phyloP scores from a whole-genome alignment of 2,797 vertebrate species.

The Acanthurus tractus region DNA sequence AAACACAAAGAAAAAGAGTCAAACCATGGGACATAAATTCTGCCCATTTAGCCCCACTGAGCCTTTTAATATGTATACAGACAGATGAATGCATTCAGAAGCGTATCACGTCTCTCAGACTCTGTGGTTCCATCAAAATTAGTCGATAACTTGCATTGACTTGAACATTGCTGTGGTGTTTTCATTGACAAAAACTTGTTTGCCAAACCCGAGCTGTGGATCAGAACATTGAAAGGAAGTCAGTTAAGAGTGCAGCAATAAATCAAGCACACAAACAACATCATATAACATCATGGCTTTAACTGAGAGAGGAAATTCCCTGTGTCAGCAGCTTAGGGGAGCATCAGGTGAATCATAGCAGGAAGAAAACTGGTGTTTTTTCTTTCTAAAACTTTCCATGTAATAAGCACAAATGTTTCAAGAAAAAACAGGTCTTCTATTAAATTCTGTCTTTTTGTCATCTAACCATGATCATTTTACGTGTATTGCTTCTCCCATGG shows the following conservation, averaged over 20 bases:
- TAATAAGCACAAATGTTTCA: neutral
- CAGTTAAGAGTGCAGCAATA: conserved; percentile 1
- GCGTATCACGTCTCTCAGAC: conserved; percentile 35
- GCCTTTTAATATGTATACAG: neutral
- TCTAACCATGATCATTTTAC: neutral
- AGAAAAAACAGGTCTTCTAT: neutral
- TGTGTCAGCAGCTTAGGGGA: conserved; percentile 17
- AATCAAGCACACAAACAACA: neutral
- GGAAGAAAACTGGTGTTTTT: neutral
- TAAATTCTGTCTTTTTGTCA: neutral
- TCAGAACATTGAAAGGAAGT: conserved; percentile 9
- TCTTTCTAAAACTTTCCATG: neutral
- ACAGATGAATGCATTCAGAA: conserved; percentile 7
- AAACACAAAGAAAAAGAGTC: neutral
- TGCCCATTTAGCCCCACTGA: neutral
- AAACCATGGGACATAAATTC: conserved; percentile 4
- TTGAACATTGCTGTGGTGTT: conserved; percentile 53
- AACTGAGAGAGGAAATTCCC: conserved; percentile 9
- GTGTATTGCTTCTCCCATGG: conserved; percentile 9
- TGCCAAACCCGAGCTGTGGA: conserved; percentile 76
- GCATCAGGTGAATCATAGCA: neutral
- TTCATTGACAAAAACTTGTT: conserved; percentile 77
- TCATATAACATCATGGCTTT: neutral
- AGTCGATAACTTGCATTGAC: conserved; percentile 54
- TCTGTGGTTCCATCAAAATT: conserved; percentile 9